phyloP scores from a whole-genome alignment of 1,140 invertebrate species.

The Bicyclus anynana region DNA sequence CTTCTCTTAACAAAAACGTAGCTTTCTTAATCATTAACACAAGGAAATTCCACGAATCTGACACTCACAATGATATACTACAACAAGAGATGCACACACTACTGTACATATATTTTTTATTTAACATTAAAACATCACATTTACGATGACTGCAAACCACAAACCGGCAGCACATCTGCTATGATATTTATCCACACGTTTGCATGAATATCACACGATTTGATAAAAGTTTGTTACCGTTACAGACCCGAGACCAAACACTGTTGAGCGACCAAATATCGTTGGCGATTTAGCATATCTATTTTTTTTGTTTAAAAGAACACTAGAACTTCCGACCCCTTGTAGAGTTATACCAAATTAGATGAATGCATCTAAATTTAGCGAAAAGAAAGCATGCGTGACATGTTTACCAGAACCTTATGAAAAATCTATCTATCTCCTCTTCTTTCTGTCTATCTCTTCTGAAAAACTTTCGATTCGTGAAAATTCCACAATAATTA shows the following conservation, averaged over 20 bases:
- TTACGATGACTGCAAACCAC: slow-evolving; percentile 44
- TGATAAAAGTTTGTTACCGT: slow-evolving; percentile 18
- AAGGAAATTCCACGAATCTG: slow-evolving; percentile 73
- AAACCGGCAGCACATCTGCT: slow-evolving; percentile 45
- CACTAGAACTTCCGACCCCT: slow-evolving; percentile 13
- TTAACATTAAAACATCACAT: slow-evolving; percentile 29
- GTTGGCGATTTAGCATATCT: slow-evolving; percentile 10
- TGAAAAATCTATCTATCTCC: slow-evolving; percentile 40
- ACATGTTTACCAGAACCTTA: slow-evolving; percentile 37
- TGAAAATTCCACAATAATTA: slow-evolving; percentile 66
- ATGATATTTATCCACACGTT: slow-evolving; percentile 40
- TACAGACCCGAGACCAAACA: slow-evolving; percentile 19
- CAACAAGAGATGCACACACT: slow-evolving; percentile 15
- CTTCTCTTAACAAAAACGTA: slow-evolving; percentile 53
- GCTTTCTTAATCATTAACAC: slow-evolving; percentile 55
- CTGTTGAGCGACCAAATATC: slow-evolving; percentile 11
- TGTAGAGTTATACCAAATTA: slow-evolving; percentile 27
- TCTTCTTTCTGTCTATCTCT: slow-evolving; percentile 44
- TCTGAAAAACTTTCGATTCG: slow-evolving; percentile 62
- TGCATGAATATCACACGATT: slow-evolving; percentile 55
- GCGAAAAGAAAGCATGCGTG: slow-evolving; percentile 54
- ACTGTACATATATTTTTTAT: slow-evolving; percentile 13
- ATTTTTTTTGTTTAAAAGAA: slow-evolving; percentile 4
- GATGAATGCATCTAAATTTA: slow-evolving; percentile 43
- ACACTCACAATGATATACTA: slow-evolving; percentile 31